These are phyloP conservation scores for Portunus trituberculatus DNA, from an alignment of 1,140 invertebrate genomes.

Conservation along the genomic window DNA sequence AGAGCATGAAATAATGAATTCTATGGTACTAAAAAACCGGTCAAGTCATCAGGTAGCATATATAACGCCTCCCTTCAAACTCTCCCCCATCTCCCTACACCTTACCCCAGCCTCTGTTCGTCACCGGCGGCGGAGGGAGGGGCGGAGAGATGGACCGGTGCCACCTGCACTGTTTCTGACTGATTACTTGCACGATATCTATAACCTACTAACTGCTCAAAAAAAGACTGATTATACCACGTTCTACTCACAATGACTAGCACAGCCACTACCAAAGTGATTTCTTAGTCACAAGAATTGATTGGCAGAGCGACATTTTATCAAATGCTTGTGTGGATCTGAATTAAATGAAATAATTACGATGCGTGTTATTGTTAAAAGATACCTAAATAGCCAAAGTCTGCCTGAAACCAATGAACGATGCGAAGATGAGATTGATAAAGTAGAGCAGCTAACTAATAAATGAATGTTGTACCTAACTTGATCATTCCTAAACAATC, in stretches of 20 bases:
- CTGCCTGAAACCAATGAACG: neutral
- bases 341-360: no score
- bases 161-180: neutral
- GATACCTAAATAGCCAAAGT: no score
- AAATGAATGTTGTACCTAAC: neutral
- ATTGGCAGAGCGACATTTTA: no score
- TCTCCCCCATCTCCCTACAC: neutral
- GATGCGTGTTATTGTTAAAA: neutral
- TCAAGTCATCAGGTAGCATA: neutral
- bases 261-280: neutral
- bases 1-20: neutral
- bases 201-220: neutral
- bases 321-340: no score
- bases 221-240: neutral
- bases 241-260: neutral
- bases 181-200: neutral
- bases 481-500: neutral
- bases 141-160: neutral
- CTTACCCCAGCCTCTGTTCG: neutral
- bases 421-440: neutral
- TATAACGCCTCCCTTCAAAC: neutral
- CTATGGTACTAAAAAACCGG: neutral
- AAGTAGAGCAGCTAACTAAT: neutral
- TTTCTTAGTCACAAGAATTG: neutral
- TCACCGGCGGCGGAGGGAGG: neutral